Evolutionary conservation across 1,140 invertebrate species (phyloP).

Genomic region (Papilio helenus): DNA sequence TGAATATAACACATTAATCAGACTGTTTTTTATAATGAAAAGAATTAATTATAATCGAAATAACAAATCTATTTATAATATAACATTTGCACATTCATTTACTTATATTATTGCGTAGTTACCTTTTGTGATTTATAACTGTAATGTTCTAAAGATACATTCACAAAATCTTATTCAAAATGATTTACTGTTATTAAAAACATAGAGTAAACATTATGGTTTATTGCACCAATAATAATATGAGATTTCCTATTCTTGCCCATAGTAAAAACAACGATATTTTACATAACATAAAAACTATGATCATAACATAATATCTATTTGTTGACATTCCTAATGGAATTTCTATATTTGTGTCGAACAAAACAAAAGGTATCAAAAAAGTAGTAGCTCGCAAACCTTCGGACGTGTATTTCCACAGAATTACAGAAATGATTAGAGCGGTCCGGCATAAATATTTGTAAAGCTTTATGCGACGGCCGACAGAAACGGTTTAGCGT

Average conservation of each 20-base stretch:
- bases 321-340: conserved; percentile 29
- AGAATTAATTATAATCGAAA: neutral
- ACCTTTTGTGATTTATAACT: too few species aligned
- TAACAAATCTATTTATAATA: neutral
- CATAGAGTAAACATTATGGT: too few species aligned
- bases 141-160: too few species aligned
- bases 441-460: conserved; percentile 58
- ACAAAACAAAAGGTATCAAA: conserved; percentile 44
- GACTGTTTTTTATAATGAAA: neutral
- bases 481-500: conserved; percentile 55
- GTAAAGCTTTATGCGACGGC: conserved; percentile 54
- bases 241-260: neutral
- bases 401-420: conserved; percentile 51
- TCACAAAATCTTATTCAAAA: too few species aligned
- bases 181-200: too few species aligned
- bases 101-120: neutral
- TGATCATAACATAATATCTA: neutral
- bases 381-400: conserved; percentile 60
- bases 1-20: neutral
- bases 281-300: neutral
- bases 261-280: neutral
- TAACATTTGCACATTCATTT: neutral
- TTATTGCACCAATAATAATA: too few species aligned
- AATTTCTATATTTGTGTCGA: conserved; percentile 44
- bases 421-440: conserved; percentile 72